These are phyloP conservation scores for Drosophila peninsularis DNA, from an alignment of 2,888 invertebrate species.

Conservation along the genomic window DNA sequence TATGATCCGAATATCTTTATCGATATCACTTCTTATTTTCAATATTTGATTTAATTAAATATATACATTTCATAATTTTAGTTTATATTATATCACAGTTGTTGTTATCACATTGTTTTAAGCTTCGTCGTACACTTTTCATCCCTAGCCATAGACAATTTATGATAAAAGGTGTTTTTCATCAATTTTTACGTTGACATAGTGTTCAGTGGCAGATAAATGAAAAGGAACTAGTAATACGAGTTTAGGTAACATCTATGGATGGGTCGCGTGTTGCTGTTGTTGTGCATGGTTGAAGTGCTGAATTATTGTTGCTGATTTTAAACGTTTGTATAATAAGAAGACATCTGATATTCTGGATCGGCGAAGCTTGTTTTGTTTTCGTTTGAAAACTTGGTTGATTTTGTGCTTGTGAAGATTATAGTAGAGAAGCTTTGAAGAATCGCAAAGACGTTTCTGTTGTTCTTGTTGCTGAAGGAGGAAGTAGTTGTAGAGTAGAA, in stretches of 20 bases:
- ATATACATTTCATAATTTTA: neutral
- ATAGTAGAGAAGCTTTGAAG: constrained; percentile 1
- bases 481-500: constrained; percentile 6
- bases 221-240: neutral
- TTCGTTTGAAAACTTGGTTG: neutral
- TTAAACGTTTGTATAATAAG: neutral
- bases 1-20: too few species aligned
- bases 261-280: neutral
- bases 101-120: neutral
- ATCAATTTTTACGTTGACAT: neutral
- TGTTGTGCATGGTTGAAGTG: neutral
- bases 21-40: neutral
- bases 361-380: neutral
- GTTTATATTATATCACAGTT: neutral
- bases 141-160: neutral
- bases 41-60: neutral
- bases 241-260: neutral
- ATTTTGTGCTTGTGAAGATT: constrained; percentile 6
- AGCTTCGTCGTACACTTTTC: neutral
- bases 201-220: neutral
- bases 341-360: constrained; percentile 5
- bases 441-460: neutral
- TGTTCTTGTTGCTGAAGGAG: constrained; percentile 2
- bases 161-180: too few species aligned
- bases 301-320: neutral